Base-by-base conservation (phyloP, 2,888 invertebrate species). In the Tetropium fuscum region DNA sequence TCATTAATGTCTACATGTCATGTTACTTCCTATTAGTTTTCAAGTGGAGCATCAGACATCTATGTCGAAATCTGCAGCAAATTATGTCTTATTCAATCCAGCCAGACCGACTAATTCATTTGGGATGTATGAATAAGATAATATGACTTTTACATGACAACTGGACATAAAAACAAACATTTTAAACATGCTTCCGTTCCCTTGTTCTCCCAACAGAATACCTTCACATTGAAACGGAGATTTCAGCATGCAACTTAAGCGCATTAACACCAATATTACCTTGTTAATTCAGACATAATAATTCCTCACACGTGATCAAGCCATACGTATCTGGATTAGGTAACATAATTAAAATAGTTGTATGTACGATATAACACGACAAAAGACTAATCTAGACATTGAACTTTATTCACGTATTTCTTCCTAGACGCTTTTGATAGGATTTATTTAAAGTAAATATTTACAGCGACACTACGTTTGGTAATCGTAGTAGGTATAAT, bases 121-220 rank as follows among this genome's bases (percentile, higher is more conserved):
- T 16, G 19, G 2, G 16, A n/a, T 10, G n/a, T 13, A 7, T 4
- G 13, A 32, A 18, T 18, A 25, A 45, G 25, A 36, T 48, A 51
- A 51, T 40, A 13, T 40, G 51, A 40, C 25, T 51, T 48, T 40
- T 40, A 51, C 40, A 51, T 40, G 51, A 51, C 51, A 51, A 27
- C 40, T 38, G 22, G 40, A 51, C 40, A 27, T 11, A 32, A 51
- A 51, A 51, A 51, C 27, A 53, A 43, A 43, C 20, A 22, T 43
- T 54, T 55, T 6, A 36, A 19, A 38, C 45, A 27, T 40, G 40
- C 57, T 51, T 57, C 57, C 57, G 57, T 25, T 56, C 44, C 44
- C 43, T 49, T 57, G 57, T 49, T 36, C 40, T n/a, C 36, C 25
- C 13, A 49, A 57, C 44, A 49, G 44, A 49, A 48, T 44, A 40